Percentiles rank a stretch among this genome's conserved stretches.
Evolutionary conservation across 2,888 invertebrate genomes (phyloP).

Genomic region (Gastracanthus pulcherrimus): DNA sequence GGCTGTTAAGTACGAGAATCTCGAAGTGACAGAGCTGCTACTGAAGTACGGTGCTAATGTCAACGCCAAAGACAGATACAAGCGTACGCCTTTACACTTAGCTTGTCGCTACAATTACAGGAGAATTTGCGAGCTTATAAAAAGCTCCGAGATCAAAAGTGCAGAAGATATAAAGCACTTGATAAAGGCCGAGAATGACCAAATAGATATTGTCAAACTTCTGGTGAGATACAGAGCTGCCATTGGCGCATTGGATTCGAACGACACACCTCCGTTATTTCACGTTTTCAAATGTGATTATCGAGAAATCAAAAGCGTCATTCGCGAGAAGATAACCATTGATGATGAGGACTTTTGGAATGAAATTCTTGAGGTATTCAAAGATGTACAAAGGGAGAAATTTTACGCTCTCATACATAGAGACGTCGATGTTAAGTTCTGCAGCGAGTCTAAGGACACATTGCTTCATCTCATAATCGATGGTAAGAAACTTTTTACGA

Average conservation of each 20-base stretch:
- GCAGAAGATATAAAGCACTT: constrained; percentile 1
- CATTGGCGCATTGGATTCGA: constrained; percentile 37
- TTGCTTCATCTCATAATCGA: constrained; percentile 48
- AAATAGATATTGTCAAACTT: constrained; percentile 35
- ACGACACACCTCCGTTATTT: constrained; percentile 38
- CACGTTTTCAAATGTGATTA: constrained; percentile 40
- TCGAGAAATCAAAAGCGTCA: background rate
- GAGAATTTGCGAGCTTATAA: constrained; percentile 20
- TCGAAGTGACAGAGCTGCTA: constrained; percentile 45
- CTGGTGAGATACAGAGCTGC: constrained; percentile 31
- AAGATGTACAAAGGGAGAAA: constrained; percentile 20
- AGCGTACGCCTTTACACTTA: constrained; percentile 46
- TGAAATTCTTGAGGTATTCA: background rate
- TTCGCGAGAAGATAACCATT: background rate
- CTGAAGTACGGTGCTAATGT: constrained; percentile 51
- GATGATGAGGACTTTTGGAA: constrained; percentile 24
- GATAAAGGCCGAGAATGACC: background rate
- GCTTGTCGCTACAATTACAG: constrained; percentile 43
- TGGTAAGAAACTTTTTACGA: constrained; percentile 25
- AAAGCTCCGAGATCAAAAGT: background rate
- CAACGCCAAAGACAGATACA: constrained; percentile 37
- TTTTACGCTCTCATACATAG: constrained; percentile 20
- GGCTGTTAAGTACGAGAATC: constrained; percentile 38
- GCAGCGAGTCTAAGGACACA: constrained; percentile 17
- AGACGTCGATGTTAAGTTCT: constrained; percentile 8